Conservation (phyloP, 2,797 vertebrate genomes). For the Cygnus olor region DNA sequence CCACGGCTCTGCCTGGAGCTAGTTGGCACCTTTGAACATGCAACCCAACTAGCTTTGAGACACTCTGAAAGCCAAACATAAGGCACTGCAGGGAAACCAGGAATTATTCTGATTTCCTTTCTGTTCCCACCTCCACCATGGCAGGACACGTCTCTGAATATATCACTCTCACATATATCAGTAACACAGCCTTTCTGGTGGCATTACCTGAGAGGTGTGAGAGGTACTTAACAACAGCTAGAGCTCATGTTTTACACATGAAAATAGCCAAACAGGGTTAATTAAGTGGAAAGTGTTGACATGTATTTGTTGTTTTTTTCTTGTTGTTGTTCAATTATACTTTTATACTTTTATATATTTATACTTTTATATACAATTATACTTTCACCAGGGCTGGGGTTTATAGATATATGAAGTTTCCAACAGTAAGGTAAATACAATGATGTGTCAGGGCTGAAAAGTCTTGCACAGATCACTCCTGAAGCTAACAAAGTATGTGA, state of each 20-base stretch:
- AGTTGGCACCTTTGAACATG: background rate
- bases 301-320: background rate
- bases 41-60: background rate
- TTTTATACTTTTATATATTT: background rate
- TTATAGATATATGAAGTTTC: background rate
- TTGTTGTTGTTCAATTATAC: background rate
- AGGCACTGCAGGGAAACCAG: background rate
- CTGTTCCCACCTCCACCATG: background rate
- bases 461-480: background rate
- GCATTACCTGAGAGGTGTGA: background rate
- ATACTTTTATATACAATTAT: background rate
- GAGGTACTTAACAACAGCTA: background rate
- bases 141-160: background rate
- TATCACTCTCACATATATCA: background rate
- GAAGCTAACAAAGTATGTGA: background rate
- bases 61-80: background rate
- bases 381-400: background rate
- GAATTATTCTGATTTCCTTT: background rate
- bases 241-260: background rate
- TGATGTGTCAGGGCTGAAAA: background rate
- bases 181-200: background rate
- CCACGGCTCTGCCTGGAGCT: background rate
- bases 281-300: background rate
- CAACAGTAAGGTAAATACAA: background rate
- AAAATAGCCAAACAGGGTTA: background rate